Conservation (phyloP, 2,888 invertebrate genomes). For the Cephus nigrinus region DNA sequence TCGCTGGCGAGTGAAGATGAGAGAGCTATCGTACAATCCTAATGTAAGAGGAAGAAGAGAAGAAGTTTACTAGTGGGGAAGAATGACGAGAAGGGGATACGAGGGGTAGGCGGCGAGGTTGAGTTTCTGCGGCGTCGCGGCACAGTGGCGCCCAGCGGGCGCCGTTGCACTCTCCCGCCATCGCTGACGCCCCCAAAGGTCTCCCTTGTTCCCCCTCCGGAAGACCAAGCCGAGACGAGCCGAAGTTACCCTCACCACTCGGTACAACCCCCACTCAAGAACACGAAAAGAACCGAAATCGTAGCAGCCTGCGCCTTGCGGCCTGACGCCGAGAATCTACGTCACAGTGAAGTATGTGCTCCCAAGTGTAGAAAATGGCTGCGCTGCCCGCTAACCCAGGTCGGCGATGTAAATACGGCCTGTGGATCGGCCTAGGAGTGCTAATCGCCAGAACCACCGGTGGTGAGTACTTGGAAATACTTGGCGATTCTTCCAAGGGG, state of each 20-base stretch:
- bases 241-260: constrained; percentile 24
- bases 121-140: constrained; percentile 50
- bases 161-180: constrained; percentile 52
- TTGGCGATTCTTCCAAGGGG: background rate
- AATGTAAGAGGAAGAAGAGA: background rate
- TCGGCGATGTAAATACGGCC: constrained; percentile 60
- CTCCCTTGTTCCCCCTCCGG: constrained; percentile 1
- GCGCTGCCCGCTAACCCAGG: constrained; percentile 58
- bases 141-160: constrained; percentile 58
- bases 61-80: background rate
- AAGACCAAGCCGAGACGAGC: constrained; percentile 10
- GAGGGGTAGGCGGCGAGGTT: constrained; percentile 29
- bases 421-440: constrained; percentile 53
- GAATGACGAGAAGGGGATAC: background rate
- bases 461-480: constrained; percentile 50
- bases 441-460: constrained; percentile 49
- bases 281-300: constrained; percentile 34
- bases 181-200: constrained; percentile 38
- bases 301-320: constrained; percentile 44
- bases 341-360: constrained; percentile 65
- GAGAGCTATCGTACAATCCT: background rate
- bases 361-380: constrained; percentile 65
- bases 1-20: background rate
- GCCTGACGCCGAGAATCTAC: constrained; percentile 34
- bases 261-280: constrained; percentile 19